Base-by-base conservation (phyloP, 1,140 invertebrate genomes). In the Gonioctena quinquepunctata region DNA sequence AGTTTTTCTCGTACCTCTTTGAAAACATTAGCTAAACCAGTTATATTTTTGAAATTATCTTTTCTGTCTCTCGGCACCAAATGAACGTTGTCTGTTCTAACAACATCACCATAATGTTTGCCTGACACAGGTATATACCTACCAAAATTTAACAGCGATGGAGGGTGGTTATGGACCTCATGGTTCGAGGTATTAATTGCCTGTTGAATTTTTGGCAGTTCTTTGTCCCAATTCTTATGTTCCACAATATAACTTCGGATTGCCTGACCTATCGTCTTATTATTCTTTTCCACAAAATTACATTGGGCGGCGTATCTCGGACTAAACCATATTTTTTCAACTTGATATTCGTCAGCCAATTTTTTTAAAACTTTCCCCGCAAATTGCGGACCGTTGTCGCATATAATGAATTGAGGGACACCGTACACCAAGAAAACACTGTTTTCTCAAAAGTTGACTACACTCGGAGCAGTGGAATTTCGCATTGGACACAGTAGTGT, bases 251-350 rank as follows among this genome's bases (percentile, higher is more conserved):
- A 54, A 22, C 50, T n/a, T n/a, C 50, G 50, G 8, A 54, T 54
- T 8, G 65, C 33, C 1, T 57, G 62, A 18, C 65, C 65, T n/a
- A 73, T 42, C 3, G 72, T 73, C 25, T 52, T 54, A 65, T 73
- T 73, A 3, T 16, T 26, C 13, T 68, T 18, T 59, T 73, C 72
- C 8, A 70, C 69, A 33, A 70, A 68, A 54, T 70, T 70, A 27
- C 25, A 49, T 59, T 54, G 50, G 4, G 50, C 11, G 16, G 11
- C 7, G 18, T 54, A 54, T 19, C 16, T 22, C 7, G 50, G 11
- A 18, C 18, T 54, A 11, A 19, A 18, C 50, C 50, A 70, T 50
- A 4, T 49, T 11, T 65, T 18, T 28, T 70, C 19, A 8, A 68
- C 59, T 8, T 33, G 26, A 54, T 54, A 54, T 54, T 54, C 18